Percentiles rank a stretch among this genome's conserved stretches.
These are phyloP conservation scores for Apogon hyalosoma DNA, from an alignment of 2,797 vertebrate genomes.

Conservation along the genomic window DNA sequence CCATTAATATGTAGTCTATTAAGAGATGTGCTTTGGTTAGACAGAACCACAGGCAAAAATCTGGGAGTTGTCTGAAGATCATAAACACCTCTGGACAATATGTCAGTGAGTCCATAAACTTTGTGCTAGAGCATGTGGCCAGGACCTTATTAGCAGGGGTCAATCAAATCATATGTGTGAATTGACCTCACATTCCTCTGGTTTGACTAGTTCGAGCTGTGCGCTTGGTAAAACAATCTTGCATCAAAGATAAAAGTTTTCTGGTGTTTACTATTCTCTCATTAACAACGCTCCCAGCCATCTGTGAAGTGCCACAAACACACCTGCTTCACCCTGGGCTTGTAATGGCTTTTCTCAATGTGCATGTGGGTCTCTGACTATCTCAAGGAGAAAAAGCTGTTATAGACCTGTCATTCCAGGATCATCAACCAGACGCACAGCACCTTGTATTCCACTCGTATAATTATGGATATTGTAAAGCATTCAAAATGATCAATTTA, in stretches of 20 bases:
- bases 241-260: slow-evolving; percentile 78
- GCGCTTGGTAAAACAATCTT: slow-evolving; percentile 67
- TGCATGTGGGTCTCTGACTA: slow-evolving; percentile 75
- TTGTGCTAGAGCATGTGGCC: slow-evolving; percentile 30
- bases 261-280: slow-evolving; percentile 78
- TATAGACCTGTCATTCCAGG: slow-evolving; percentile 77
- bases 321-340: slow-evolving; percentile 84
- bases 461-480: slow-evolving; percentile 83
- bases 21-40: slow-evolving; percentile 41
- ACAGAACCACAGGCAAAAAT: slow-evolving; percentile 26
- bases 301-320: slow-evolving; percentile 84
- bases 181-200: slow-evolving; percentile 49
- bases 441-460: slow-evolving; percentile 75
- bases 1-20: slow-evolving; percentile 67
- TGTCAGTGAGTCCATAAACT: slow-evolving; percentile 41
- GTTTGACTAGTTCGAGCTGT: slow-evolving; percentile 40
- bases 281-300: slow-evolving; percentile 82
- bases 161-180: slow-evolving; percentile 57
- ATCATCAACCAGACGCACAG: slow-evolving; percentile 80
- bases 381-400: slow-evolving; percentile 76
- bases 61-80: slow-evolving; percentile 24
- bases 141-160: slow-evolving; percentile 52
- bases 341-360: slow-evolving; percentile 86
- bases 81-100: slow-evolving; percentile 35
- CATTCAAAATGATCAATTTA: slow-evolving; percentile 80